Percentiles rank a stretch among this genome's conserved stretches.
Evolutionary conservation across 1,140 invertebrate genomes (phyloP).

Genomic region (Neodiprion pinetum): DNA sequence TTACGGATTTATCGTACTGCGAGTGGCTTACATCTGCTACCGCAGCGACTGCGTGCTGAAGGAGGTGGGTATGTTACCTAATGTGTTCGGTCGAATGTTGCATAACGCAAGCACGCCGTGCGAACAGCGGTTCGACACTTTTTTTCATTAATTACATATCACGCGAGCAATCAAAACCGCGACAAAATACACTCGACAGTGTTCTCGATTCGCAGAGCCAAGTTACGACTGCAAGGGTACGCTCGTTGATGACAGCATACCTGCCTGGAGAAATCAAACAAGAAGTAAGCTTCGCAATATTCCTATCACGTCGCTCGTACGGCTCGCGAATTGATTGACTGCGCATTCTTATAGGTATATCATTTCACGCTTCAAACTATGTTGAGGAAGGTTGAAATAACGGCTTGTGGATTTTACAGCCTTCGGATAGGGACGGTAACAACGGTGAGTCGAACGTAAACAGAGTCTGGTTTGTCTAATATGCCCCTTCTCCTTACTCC

Average conservation of each 20-base stretch:
- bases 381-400: conserved; percentile 7
- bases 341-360: conserved; percentile 1
- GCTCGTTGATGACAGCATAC: neutral
- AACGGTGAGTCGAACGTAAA: neutral
- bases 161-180: neutral
- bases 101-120: too few relatives aligned
- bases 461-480: neutral
- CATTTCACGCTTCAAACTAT: conserved; percentile 5
- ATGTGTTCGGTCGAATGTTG: too few relatives aligned
- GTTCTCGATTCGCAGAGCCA: neutral
- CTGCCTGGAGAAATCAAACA: conserved; percentile 1
- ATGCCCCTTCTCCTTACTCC: neutral
- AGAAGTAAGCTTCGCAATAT: neutral
- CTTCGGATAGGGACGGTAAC: neutral
- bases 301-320: conserved; percentile 1
- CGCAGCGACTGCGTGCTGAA: neutral
- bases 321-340: neutral
- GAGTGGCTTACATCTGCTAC: neutral
- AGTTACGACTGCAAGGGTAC: neutral
- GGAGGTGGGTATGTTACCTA: neutral
- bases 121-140: too few relatives aligned
- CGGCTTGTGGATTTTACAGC: conserved; percentile 2
- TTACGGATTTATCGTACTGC: neutral
- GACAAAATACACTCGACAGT: neutral
- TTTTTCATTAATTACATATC: too few relatives aligned